Conservation (phyloP, 2,113 vertebrate genomes). For the Grammomys surdaster region DNA sequence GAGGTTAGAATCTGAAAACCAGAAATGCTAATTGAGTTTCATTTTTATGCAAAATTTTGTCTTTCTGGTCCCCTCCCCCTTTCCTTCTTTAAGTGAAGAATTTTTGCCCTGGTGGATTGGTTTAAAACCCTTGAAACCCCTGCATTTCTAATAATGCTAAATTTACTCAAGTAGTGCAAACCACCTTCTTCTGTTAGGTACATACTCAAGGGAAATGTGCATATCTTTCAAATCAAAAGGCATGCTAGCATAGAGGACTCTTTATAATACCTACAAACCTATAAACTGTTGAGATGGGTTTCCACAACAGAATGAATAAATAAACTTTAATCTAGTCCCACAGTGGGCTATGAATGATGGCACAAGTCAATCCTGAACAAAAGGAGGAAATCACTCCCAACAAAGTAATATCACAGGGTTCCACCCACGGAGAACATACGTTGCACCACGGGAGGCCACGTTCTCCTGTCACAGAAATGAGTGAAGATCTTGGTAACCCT, state of each 20-base stretch:
- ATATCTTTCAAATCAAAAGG: background rate
- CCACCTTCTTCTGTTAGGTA: background rate
- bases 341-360: background rate
- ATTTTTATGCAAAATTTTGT: conserved; percentile 2
- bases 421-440: background rate
- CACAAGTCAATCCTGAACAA: conserved; percentile 26
- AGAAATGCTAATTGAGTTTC: background rate
- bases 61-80: background rate
- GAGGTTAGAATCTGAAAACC: conserved; percentile 2
- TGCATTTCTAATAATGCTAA: background rate
- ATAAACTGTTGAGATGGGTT: background rate
- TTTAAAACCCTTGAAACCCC: background rate
- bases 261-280: background rate
- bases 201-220: background rate
- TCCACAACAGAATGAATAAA: conserved; percentile 17
- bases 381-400: background rate
- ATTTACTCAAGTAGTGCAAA: background rate
- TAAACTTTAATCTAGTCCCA: background rate
- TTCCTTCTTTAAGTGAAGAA: conserved; percentile 26
- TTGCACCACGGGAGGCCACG: background rate
- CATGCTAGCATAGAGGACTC: background rate
- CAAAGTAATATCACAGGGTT: background rate
- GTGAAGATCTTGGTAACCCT: background rate
- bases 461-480: background rate
- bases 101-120: background rate